These are phyloP conservation scores for Drosophila pachea DNA, from an alignment of 1,140 invertebrate species.

Conservation along the genomic window DNA sequence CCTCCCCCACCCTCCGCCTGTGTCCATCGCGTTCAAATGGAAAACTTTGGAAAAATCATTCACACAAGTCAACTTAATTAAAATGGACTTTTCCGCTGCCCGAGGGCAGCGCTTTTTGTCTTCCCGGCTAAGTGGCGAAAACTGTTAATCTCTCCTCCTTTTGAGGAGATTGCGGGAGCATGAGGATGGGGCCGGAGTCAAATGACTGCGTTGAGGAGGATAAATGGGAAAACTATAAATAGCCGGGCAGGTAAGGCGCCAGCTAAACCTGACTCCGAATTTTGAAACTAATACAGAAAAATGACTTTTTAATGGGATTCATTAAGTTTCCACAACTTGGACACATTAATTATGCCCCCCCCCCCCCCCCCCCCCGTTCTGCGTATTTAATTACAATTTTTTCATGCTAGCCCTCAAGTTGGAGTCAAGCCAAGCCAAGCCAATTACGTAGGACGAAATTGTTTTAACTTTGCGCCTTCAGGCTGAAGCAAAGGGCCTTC, in stretches of 20 bases:
- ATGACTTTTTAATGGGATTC: constrained; percentile 68
- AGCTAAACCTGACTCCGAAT: constrained; percentile 13
- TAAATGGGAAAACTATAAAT: constrained; percentile 11
- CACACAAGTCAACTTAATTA: constrained; percentile 57
- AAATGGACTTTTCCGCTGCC: constrained; percentile 31
- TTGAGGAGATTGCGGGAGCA: constrained; percentile 12
- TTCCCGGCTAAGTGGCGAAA: constrained; percentile 40
- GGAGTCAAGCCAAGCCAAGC: not conserved
- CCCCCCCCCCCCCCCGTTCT: constrained; percentile 4
- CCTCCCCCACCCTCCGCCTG: not conserved
- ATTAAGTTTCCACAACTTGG: constrained; percentile 28
- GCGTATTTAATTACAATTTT: constrained; percentile 31
- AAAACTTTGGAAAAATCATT: constrained; percentile 47
- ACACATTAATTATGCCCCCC: constrained; percentile 5
- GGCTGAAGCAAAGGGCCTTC: not conserved
- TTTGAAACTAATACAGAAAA: constrained; percentile 43
- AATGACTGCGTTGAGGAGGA: constrained; percentile 1
- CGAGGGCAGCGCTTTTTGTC: constrained; percentile 3
- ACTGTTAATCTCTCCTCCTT: constrained; percentile 33
- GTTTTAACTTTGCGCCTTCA: not conserved
- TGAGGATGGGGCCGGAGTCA: not conserved
- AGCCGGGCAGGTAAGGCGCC: not conserved
- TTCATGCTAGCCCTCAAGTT: not conserved
- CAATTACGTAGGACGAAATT: not conserved
- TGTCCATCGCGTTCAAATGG: constrained; percentile 25